These are phyloP conservation scores for Lamellibrachia columna DNA, from an alignment of 2,888 invertebrate genomes.

Conservation along the genomic window DNA sequence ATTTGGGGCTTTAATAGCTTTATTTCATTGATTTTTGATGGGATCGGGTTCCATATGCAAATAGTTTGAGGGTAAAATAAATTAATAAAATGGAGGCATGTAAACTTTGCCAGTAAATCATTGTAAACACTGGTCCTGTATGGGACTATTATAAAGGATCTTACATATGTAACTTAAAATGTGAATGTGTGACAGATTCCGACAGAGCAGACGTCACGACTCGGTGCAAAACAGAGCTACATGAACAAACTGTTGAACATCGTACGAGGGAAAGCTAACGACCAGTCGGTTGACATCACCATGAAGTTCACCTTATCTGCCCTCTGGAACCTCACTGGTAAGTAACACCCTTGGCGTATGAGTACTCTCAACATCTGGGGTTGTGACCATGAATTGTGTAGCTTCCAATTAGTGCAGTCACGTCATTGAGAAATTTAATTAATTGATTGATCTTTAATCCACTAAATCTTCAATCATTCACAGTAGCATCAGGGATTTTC, in stretches of 20 bases:
- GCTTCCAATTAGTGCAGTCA: too few species aligned
- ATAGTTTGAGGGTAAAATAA: too few species aligned
- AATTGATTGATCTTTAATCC: too few species aligned
- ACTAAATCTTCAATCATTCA: too few species aligned
- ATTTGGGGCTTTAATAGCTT: background rate
- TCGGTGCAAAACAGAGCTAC: constrained; percentile 75
- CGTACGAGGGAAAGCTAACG: constrained; percentile 71
- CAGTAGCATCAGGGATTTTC: too few species aligned
- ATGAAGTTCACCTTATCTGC: constrained; percentile 81
- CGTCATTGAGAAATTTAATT: too few species aligned
- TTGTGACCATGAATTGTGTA: background rate
- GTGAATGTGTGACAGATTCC: constrained; percentile 69
- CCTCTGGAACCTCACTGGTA: constrained; percentile 79
- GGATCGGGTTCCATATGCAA: background rate
- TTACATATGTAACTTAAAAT: background rate
- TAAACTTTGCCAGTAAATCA: background rate
- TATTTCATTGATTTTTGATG: background rate
- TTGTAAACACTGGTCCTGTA: background rate
- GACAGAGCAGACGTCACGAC: constrained; percentile 75
- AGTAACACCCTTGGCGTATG: constrained; percentile 53
- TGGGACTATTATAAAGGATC: background rate
- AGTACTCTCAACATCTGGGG: background rate
- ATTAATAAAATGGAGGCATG: too few species aligned
- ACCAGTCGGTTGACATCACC: constrained; percentile 71
- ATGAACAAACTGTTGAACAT: constrained; percentile 76